Evolutionary conservation across 2,888 invertebrate genomes (phyloP).

Genomic region (Pecten maximus): DNA sequence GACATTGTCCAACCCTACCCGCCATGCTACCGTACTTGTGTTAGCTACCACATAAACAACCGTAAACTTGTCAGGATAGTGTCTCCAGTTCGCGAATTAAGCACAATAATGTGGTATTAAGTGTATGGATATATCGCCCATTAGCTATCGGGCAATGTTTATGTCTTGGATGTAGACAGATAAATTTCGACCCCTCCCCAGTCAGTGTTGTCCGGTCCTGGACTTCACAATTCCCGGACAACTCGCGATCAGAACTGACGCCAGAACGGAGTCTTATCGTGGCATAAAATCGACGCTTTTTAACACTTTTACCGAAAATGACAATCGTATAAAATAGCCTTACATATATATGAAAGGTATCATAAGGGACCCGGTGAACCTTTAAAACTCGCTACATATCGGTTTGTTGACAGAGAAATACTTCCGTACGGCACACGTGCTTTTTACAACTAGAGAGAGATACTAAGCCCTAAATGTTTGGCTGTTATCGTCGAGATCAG

Average conservation of each 20-base stretch:
- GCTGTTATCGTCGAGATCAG: neutral
- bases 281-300: constrained; percentile 2
- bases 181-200: neutral
- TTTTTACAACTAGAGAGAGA: neutral
- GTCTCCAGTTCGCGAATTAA: constrained; percentile 18
- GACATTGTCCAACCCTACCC: neutral
- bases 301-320: constrained; percentile 31
- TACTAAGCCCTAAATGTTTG: constrained; percentile 1
- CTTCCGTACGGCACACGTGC: constrained; percentile 11
- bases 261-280: neutral
- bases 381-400: neutral
- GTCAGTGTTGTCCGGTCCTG: neutral
- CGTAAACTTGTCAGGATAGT: neutral
- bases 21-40: neutral
- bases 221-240: neutral
- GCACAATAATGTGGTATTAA: constrained; percentile 26
- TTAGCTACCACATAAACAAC: neutral
- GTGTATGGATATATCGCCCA: constrained; percentile 18
- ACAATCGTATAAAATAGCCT: neutral
- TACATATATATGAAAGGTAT: neutral
- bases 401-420: neutral
- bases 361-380: neutral
- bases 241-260: neutral
- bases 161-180: neutral
- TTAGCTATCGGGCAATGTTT: neutral